Evolutionary conservation across 2,888 invertebrate genomes (phyloP).

Genomic region (Drosophila paranaensis): DNA sequence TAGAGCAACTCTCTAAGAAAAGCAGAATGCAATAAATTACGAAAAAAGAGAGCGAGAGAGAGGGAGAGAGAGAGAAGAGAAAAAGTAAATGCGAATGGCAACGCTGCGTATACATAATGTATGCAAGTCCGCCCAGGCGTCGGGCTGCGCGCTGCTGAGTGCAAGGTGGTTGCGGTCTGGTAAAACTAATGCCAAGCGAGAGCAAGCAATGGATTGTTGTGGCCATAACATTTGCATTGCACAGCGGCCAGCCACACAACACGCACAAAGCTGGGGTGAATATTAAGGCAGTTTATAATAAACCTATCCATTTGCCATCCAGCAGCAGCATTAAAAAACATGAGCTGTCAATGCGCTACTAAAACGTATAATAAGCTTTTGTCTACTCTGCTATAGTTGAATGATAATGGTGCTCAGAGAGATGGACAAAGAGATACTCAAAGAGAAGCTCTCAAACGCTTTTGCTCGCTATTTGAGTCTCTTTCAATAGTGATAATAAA

Average conservation of each 20-base stretch:
- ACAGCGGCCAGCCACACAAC: slow-evolving; percentile 8
- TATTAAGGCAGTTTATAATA: not conserved
- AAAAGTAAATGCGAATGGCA: slow-evolving; percentile 10
- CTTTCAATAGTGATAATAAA: no score
- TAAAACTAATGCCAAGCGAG: slow-evolving; percentile 15
- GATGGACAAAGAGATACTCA: not conserved
- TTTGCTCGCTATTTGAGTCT: not conserved
- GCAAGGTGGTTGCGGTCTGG: slow-evolving; percentile 17
- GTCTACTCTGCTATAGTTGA: not conserved
- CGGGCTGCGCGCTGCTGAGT: not conserved
- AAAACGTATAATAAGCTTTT: not conserved
- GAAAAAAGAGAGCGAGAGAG: not conserved
- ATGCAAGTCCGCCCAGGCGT: slow-evolving; percentile 2
- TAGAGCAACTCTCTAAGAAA: slow-evolving; percentile 14
- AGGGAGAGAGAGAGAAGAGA: not conserved
- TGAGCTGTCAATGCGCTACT: not conserved
- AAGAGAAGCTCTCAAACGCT: not conserved
- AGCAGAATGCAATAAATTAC: slow-evolving; percentile 57
- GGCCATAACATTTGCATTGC: slow-evolving; percentile 44
- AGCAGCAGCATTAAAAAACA: not conserved
- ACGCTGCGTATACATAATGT: slow-evolving; percentile 59
- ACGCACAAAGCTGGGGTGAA: not conserved
- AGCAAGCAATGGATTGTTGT: slow-evolving; percentile 27
- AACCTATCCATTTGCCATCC: not conserved
- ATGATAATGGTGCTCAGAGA: not conserved